Conservation (phyloP, 2,888 invertebrate species). For the Siphonodentalium dalli region DNA sequence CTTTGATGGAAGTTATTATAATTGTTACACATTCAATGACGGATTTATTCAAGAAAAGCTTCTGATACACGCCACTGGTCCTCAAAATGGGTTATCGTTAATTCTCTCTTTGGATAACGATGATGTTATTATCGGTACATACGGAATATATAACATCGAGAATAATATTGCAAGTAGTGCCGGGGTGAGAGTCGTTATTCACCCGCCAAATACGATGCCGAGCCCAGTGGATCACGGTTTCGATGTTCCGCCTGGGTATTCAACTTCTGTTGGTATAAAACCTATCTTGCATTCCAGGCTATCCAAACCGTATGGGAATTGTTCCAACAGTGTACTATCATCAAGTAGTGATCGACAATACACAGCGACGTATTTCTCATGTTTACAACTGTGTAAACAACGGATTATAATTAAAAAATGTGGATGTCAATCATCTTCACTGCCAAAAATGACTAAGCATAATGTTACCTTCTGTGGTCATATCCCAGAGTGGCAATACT, state of each 20-base stretch:
- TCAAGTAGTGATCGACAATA: conserved; percentile 36
- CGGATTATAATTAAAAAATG: conserved; percentile 46
- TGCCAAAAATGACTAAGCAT: conserved; percentile 37
- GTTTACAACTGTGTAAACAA: conserved; percentile 56
- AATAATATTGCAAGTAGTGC: conserved; percentile 56
- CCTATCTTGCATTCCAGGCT: conserved; percentile 46
- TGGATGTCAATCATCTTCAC: conserved; percentile 49
- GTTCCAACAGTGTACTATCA: conserved; percentile 38
- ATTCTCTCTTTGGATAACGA: conserved; percentile 58
- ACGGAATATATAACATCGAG: conserved; percentile 50
- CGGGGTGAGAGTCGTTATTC: conserved; percentile 56
- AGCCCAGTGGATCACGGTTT: conserved; percentile 59
- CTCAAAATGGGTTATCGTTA: conserved; percentile 55
- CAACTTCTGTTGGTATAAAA: conserved; percentile 55
- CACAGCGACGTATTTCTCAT: conserved; percentile 52
- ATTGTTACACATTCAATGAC: conserved; percentile 60
- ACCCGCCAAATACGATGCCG: conserved; percentile 58
- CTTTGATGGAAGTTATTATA: conserved; percentile 57
- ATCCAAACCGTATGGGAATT: conserved; percentile 54
- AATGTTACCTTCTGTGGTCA: conserved; percentile 50
- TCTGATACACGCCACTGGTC: conserved; percentile 55
- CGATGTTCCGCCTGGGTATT: conserved; percentile 59
- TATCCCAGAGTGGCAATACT: conserved; percentile 44
- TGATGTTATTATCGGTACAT: conserved; percentile 47
- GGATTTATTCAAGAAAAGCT: conserved; percentile 37